Conservation (phyloP, 2,797 vertebrate species). For the Sebastiscus tertius region DNA sequence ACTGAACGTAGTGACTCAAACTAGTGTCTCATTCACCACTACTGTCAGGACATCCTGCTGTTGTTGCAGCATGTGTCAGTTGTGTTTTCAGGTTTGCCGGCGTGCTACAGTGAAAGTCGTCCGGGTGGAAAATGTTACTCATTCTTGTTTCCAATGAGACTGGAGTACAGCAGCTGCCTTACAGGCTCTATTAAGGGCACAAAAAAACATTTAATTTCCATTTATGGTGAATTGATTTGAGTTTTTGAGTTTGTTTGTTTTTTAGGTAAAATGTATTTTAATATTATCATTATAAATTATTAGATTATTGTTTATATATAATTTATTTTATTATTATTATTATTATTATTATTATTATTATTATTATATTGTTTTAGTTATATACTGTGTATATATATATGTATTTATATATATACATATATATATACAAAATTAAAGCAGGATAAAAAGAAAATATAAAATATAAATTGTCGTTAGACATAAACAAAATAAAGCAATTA, state of each 20-base stretch:
- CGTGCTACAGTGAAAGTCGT: conserved; percentile 35
- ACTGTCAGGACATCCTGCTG: neutral
- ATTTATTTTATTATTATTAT: neutral
- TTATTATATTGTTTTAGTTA: no score
- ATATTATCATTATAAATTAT: neutral
- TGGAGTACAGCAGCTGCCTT: neutral
- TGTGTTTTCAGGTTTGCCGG: conserved; percentile 7
- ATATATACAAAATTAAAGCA: neutral
- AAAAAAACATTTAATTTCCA: rapidly evolving
- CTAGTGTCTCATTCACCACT: neutral
- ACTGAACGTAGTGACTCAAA: rapidly evolving
- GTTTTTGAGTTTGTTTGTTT: neutral
- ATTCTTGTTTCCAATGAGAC: neutral
- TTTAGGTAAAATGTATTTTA: rapidly evolving
- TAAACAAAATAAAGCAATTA: neutral
- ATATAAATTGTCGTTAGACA: neutral
- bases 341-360: no score
- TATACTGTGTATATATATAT: no score
- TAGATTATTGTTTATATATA: neutral
- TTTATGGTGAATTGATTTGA: neutral
- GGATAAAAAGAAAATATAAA: neutral
- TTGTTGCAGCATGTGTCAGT: rapidly evolving
- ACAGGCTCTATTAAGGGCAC: neutral
- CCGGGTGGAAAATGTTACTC: conserved; percentile 56
- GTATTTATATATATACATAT: neutral